Conservation (phyloP, 53 echinoderm and acorn worm genomes). For the Temnopleurus reevesii region DNA sequence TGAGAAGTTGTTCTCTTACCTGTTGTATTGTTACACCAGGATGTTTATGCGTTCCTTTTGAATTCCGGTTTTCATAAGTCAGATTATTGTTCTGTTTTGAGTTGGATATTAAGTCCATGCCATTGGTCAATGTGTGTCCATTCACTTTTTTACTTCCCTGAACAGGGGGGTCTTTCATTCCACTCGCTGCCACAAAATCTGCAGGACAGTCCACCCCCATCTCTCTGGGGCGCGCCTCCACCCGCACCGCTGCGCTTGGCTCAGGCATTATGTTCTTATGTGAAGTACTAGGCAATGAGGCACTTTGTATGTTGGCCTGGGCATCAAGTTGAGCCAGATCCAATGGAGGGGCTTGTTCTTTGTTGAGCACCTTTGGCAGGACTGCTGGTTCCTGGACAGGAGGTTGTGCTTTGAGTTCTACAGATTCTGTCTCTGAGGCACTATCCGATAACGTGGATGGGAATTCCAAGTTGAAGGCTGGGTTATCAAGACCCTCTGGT, state of each 20-base stretch:
- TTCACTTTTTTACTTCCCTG: slow-evolving; percentile 59
- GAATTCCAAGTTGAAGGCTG: slow-evolving; percentile 53
- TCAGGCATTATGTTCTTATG: slow-evolving; percentile 51
- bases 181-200: slow-evolving; percentile 97
- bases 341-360: slow-evolving; percentile 19
- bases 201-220: slow-evolving; percentile 98
- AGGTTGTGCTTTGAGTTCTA: background rate
- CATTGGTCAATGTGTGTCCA: slow-evolving; percentile 77
- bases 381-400: slow-evolving; percentile 30
- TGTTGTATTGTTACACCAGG: slow-evolving; percentile 41
- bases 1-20: slow-evolving; percentile 2
- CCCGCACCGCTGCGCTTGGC: slow-evolving; percentile 37
- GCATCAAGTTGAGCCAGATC: slow-evolving; percentile 49
- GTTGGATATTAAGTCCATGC: slow-evolving; percentile 61
- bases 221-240: slow-evolving; percentile 69
- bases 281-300: slow-evolving; percentile 5
- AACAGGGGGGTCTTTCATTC: slow-evolving; percentile 95
- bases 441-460: slow-evolving; percentile 35
- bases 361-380: background rate
- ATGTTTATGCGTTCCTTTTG: background rate
- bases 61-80: background rate
- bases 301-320: background rate
- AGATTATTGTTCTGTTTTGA: slow-evolving; percentile 45
- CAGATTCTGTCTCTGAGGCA: slow-evolving; percentile 31
- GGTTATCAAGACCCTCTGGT: slow-evolving; percentile 49